A percentile compares a stretch with the other conserved stretches of the same genome.
These are phyloP conservation scores for Panorpa germanica DNA, from an alignment of 2,888 invertebrate genomes.

Conservation along the genomic window DNA sequence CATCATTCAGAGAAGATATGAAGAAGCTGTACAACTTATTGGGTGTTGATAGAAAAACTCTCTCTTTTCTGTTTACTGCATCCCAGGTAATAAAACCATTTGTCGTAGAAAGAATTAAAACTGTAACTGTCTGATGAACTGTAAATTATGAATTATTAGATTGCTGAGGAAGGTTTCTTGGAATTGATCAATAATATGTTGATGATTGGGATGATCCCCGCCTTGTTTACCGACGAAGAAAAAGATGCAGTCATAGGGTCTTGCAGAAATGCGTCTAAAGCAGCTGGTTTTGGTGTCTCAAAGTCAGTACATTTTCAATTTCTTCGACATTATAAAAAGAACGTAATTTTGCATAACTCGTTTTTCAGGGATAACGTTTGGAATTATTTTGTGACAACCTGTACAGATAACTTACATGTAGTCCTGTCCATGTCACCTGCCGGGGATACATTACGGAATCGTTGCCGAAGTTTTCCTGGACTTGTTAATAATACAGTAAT, in stretches of 20 bases:
- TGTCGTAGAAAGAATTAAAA: neutral
- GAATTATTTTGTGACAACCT: conserved; percentile 61
- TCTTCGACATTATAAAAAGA: too few relatives aligned
- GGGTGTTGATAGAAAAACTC: conserved; percentile 60
- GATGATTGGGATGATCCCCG: conserved; percentile 74
- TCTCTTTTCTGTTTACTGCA: conserved; percentile 69
- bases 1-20: conserved; percentile 68
- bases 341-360: conserved; percentile 1
- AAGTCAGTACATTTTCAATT: conserved; percentile 29
- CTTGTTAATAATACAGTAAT: conserved; percentile 82
- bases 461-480: conserved; percentile 82
- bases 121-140: too few relatives aligned
- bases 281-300: conserved; percentile 51
- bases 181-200: conserved; percentile 85
- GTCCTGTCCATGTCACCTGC: conserved; percentile 81
- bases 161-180: conserved; percentile 64
- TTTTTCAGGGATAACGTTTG: conserved; percentile 57
- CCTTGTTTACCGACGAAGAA: conserved; percentile 75
- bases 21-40: conserved; percentile 58
- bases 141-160: too few relatives aligned
- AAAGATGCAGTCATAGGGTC: conserved; percentile 60
- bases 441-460: conserved; percentile 60
- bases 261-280: conserved; percentile 46
- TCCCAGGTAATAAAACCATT: conserved; percentile 34
- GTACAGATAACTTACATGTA: conserved; percentile 74